Conservation (phyloP, 2,888 invertebrate species). For the Hirtodrosophila cameraria region DNA sequence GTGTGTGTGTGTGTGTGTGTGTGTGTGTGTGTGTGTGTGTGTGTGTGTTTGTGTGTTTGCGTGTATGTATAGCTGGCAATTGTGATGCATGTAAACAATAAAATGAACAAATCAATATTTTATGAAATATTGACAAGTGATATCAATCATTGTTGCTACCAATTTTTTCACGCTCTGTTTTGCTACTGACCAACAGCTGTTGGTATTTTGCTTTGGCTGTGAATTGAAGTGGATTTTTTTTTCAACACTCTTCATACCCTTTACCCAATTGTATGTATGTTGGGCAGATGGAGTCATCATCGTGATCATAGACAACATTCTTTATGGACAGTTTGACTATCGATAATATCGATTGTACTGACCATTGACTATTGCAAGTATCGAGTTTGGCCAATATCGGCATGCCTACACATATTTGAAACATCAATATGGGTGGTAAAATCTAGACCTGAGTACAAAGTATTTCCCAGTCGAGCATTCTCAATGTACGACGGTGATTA, state of each 20-base stretch:
- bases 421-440: no score
- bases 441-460: no score
- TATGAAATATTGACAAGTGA: constrained; percentile 75
- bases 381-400: no score
- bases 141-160: constrained; percentile 65
- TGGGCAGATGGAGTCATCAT: no score
- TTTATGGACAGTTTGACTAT: no score
- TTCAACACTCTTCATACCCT: constrained; percentile 2
- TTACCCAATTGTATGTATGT: no score
- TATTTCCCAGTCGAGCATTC: no score
- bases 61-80: constrained; percentile 28
- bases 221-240: constrained; percentile 26
- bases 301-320: no score
- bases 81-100: constrained; percentile 73
- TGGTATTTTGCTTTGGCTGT: constrained; percentile 24
- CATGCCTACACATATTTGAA: no score
- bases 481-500: constrained; percentile 36
- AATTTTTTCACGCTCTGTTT: background rate
- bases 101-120: constrained; percentile 76
- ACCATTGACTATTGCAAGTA: no score
- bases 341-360: no score
- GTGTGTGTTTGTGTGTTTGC: no score
- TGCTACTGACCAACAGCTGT: constrained; percentile 17
- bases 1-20: constrained; percentile 3
- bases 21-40: constrained; percentile 5